Evolutionary conservation across 2,888 invertebrate genomes (phyloP).

Genomic region (Lathronympha strigana): DNA sequence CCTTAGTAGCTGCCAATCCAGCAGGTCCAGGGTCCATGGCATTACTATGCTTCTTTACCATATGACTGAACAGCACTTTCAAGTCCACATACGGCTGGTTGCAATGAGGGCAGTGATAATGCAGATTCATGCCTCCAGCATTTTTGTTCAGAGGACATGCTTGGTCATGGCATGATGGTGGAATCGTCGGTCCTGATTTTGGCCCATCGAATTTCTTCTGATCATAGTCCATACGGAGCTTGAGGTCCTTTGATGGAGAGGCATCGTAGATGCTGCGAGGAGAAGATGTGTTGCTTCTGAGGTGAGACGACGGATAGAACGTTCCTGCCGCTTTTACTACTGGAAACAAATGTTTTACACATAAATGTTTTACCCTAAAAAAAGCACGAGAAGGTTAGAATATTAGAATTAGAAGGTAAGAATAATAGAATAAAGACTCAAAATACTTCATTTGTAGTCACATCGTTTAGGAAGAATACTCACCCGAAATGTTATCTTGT

Average conservation of each 20-base stretch:
- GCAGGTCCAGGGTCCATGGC: conserved; percentile 70
- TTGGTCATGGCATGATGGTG: conserved; percentile 86
- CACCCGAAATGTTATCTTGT: conserved; percentile 79
- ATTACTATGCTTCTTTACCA: conserved; percentile 79
- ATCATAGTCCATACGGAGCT: conserved; percentile 71
- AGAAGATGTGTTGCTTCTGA: conserved; percentile 82
- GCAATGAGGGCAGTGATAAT: conserved; percentile 79
- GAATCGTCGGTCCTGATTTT: conserved; percentile 75
- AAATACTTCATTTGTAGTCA: background rate
- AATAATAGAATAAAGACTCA: too few species aligned
- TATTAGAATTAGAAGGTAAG: too few species aligned
- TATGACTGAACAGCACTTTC: conserved; percentile 76
- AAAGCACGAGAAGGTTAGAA: too few species aligned
- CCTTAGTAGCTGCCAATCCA: conserved; percentile 80
- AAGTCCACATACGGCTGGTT: conserved; percentile 78
- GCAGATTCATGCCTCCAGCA: conserved; percentile 76
- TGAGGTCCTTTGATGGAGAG: conserved; percentile 80
- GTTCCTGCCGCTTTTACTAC: conserved; percentile 97
- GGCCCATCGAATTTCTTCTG: conserved; percentile 70
- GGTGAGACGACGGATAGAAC: conserved; percentile 92
- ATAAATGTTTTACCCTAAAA: too few species aligned
- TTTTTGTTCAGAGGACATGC: conserved; percentile 76
- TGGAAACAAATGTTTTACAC: conserved; percentile 81
- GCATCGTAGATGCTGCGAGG: conserved; percentile 83
- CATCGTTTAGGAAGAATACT: conserved; percentile 56